These are phyloP conservation scores for Oligia latruncula DNA, from an alignment of 2,888 invertebrate species.

Conservation along the genomic window DNA sequence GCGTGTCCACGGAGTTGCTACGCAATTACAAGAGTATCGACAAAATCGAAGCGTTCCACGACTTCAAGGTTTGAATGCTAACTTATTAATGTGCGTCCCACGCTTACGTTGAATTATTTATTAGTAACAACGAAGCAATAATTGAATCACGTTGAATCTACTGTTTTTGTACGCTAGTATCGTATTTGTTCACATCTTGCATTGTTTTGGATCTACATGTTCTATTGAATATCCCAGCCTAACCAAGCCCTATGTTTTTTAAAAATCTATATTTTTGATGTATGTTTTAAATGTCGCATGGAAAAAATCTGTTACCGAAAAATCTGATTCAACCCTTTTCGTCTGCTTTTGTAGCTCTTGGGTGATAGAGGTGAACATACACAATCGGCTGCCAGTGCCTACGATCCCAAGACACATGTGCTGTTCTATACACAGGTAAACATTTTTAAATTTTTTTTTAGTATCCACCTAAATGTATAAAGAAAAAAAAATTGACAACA, in stretches of 20 bases:
- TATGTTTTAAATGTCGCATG: not conserved
- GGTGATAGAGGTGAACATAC: slow-evolving; percentile 93
- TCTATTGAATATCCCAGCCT: not conserved
- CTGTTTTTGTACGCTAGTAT: slow-evolving; percentile 2
- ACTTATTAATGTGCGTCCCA: slow-evolving; percentile 52
- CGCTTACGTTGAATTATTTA: slow-evolving; percentile 55
- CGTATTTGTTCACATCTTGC: slow-evolving; percentile 20
- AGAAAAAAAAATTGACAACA: too few species aligned
- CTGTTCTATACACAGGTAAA: slow-evolving; percentile 93
- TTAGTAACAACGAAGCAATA: slow-evolving; percentile 42
- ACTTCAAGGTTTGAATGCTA: slow-evolving; percentile 91
- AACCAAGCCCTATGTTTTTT: not conserved
- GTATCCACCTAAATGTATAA: too few species aligned
- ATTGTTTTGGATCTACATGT: slow-evolving; percentile 7
- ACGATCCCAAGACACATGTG: slow-evolving; percentile 92
- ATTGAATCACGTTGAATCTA: slow-evolving; percentile 32
- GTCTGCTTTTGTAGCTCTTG: slow-evolving; percentile 82
- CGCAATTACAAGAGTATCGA: slow-evolving; percentile 93
- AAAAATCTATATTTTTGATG: not conserved
- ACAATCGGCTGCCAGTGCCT: slow-evolving; percentile 93
- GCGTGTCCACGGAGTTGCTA: slow-evolving; percentile 93
- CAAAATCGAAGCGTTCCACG: slow-evolving; percentile 92
- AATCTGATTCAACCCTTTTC: not conserved
- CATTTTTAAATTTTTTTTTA: not conserved
- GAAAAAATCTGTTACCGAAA: not conserved